Base-by-base conservation (phyloP, 2,113 vertebrate species). In the Centropristis striata region DNA sequence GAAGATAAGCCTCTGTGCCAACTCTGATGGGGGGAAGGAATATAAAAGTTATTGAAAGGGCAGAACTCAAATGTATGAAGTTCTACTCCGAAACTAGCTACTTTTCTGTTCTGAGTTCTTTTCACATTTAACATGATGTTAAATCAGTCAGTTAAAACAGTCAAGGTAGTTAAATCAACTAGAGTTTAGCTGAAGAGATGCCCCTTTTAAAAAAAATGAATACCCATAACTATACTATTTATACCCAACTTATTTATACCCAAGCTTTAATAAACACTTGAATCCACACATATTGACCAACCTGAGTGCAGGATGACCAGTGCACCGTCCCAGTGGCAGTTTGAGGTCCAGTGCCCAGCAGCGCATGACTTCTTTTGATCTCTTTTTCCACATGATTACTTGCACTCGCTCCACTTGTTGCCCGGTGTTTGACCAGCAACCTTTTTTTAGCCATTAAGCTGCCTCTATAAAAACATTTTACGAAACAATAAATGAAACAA, bases 371-470 rank as follows among this genome's bases (percentile, higher is more conserved):
- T 64, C 73, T 51, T 87, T 54, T 79, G n/a, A 70, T 75, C 42
- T 50, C 54, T 68, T 73, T 70, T 77, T 80, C 74, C 69, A 69
- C 51, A 50, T 49, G 58, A 65, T 84, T 75, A 69, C 4, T 60
- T 21, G 55, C 36, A 78, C 63, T 37, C 8, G 10, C 5, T 73
- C 23, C 58, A 23, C 58, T 73, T 59, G 51, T 60, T 77, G 3
- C 51, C 54, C 2, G 2, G 9, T 76, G 39, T 64, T 63, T 78
- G 47, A 55, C 37, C 42, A 32, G 16, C 36, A 16, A 4, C 5
- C 21, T 42, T 73, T 20, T 32, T 47, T 69, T 28, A 23, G 61
- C 27, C 27, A 49, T 57, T 14, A 47, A 8, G 4, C 50, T 36
- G 25, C 15, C 16, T 64, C 7, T 72, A 9, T 53, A 80, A 44